Evolutionary conservation across 2,113 vertebrate genomes (phyloP).

Genomic region (Otis tarda): DNA sequence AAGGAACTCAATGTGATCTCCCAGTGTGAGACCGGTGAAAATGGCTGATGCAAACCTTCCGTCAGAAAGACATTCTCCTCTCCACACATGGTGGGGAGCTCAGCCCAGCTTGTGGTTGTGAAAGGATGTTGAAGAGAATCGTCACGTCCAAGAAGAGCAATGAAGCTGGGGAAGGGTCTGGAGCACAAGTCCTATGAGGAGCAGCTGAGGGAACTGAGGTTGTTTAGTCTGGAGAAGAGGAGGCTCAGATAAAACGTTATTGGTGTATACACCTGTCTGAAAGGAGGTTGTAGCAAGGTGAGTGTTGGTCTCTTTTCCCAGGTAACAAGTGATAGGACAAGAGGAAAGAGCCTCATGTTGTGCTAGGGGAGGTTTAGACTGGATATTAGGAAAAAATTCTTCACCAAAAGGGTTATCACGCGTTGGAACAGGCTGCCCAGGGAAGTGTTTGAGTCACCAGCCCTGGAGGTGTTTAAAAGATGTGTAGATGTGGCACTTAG

Average conservation of each 20-base stretch:
- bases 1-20: not conserved
- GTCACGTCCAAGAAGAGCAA: accelerated
- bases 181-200: not conserved
- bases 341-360: not conserved
- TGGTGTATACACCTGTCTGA: accelerated
- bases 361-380: not conserved
- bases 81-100: not conserved
- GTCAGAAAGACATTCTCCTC: not conserved
- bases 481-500: accelerated
- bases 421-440: not conserved
- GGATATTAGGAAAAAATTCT: not conserved
- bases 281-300: accelerated
- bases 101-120: not conserved
- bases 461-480: not conserved
- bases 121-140: not conserved
- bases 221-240: not conserved
- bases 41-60: not conserved
- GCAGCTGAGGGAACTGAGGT: accelerated
- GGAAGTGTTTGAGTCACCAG: not conserved
- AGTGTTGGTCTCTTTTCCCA: accelerated
- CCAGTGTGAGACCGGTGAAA: not conserved
- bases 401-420: not conserved
- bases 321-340: accelerated
- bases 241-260: accelerated
- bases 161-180: accelerated